Evolutionary conservation across 2,797 vertebrate species (phyloP), one percentile per base, ranked within the genome.

Genomic region (Notoglanidium macrostoma): DNA sequence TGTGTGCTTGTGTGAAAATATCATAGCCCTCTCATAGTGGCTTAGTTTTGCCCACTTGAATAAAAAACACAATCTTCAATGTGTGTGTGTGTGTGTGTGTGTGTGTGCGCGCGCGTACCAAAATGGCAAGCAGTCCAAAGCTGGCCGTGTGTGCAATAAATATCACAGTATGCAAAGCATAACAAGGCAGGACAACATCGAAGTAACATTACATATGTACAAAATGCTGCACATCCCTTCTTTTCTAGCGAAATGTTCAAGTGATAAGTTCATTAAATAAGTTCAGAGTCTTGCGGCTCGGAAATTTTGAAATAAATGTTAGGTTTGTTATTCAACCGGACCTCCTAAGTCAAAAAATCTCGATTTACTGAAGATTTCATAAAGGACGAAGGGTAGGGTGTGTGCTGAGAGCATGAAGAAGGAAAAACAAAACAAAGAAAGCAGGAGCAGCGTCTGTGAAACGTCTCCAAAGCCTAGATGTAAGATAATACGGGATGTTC

Each of bases 151-250:
- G 72, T 54, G 68, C 83, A 85, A 89, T 83, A 79, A 86, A 91
- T 86, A 70, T 86, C 51, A 80, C 85, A 72, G 61, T 83, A 80
- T 87, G 74, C 85, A 88, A 80, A 88, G 80, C 86, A 77, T 57
- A 49, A 85, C 80, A 83, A 83, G 83, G 70, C 79, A 78, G 67
- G 70, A 90, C 68, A 68, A 76, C 63, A 85, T 73, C 46, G 35
- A 88, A 55, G 55, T 86, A 63, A 73, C 63, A 79, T 87, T 86
- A 65, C 83, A 89, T 73, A 90, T 93, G 84, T 92, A 93, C 91
- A 94, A 83, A 55, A 80, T 51, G 79, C 12, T 76, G 68, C 32
- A 59, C 46, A 23, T 54, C 29, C 81, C 32, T 80, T 21, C 51
- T 77, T 72, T 49, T 7, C 55, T 8, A 55, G 49, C 78, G 65